These are phyloP conservation scores for Hyles vespertilio DNA, from an alignment of 1,140 invertebrate genomes.

Conservation along the genomic window DNA sequence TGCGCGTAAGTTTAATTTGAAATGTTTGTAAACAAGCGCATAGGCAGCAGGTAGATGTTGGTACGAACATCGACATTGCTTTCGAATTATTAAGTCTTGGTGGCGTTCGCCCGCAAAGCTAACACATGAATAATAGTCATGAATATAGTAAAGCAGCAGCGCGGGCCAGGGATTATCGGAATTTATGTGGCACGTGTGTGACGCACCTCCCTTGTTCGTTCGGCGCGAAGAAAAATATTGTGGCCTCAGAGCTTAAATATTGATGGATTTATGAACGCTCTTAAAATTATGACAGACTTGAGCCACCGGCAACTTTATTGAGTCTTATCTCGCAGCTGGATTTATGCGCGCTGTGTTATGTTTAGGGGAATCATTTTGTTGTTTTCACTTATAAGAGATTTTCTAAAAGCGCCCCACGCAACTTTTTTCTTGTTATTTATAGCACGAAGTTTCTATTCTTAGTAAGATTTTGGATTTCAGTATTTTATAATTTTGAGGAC, in stretches of 20 bases:
- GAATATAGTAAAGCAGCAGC: constrained; percentile 12
- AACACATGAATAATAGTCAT: constrained; percentile 65
- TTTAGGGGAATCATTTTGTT: constrained; percentile 55
- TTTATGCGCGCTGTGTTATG: constrained; percentile 58
- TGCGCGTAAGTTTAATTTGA: too few relatives aligned
- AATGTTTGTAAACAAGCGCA: too few relatives aligned
- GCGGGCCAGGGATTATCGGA: constrained; percentile 64
- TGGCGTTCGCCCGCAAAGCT: constrained; percentile 57
- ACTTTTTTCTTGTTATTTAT: neutral
- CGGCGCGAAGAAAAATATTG: constrained; percentile 66
- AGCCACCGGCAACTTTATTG: constrained; percentile 69
- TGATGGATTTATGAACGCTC: constrained; percentile 73
- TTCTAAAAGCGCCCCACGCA: constrained; percentile 11
- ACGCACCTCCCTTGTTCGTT: constrained; percentile 56
- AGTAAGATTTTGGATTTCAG: too few relatives aligned
- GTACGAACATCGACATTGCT: constrained; percentile 32
- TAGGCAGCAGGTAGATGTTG: neutral
- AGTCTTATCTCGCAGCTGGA: constrained; percentile 64
- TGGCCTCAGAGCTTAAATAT: constrained; percentile 67
- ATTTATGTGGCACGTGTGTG: constrained; percentile 70
- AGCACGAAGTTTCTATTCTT: neutral
- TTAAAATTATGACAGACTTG: constrained; percentile 70
- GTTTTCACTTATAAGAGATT: constrained; percentile 33
- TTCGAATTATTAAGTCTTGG: constrained; percentile 68
- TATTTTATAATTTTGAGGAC: too few relatives aligned